Base-by-base conservation (phyloP, 64 coral and sea anemone species). In the Dendrophyllia cribrosa region DNA sequence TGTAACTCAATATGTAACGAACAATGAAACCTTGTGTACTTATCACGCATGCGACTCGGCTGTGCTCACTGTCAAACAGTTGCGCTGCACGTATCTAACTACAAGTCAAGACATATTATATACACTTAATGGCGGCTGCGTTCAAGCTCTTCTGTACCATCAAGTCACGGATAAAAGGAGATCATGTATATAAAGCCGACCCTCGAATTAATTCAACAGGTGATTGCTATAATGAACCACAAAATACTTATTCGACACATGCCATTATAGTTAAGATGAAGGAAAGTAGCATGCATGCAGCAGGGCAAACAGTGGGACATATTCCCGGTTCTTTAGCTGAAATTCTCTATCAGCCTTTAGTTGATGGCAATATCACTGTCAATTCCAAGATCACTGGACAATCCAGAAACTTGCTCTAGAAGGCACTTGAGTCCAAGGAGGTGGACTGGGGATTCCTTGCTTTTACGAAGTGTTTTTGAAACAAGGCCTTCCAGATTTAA, bases 391-490 rank as follows among this genome's bases (percentile, higher is more conserved):
- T 83, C 52, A 62, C 46, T 73, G 66, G 68, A 56, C 85, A 87
- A 87, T 87, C 66, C 16, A 72, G 85, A 13, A 73, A 66, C n/a
- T n/a, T 87, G 67, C 46, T 58, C 85, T 17, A 51, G 85, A 87
- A 34, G 48, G 85, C 26, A 58, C 52, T 50, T 87, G 46, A 44
- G 85, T 87, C 52, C 66, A 70, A 87, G 85, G 85, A 74, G 49
- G 85, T 23, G 43, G 83, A 10, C 60, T 68, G 34, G 47, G 51
- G 48, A 44, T 86, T 86, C 63, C 65, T 22, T 86, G 65, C 62
- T 56, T 56, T 7, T 56, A 56, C 12, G 53, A 56, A 56, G 53
- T 56, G 7, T 56, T 56, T 12, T 22, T 79, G 77, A 52, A 15
- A 49, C 46, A 16, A 49, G 23, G 72, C 72, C 72, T 75, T 75